Percentiles rank a stretch among this genome's conserved stretches.
These are phyloP conservation scores for Drosophila sechellia DNA, from an alignment of 1,140 invertebrate species.

Conservation along the genomic window DNA sequence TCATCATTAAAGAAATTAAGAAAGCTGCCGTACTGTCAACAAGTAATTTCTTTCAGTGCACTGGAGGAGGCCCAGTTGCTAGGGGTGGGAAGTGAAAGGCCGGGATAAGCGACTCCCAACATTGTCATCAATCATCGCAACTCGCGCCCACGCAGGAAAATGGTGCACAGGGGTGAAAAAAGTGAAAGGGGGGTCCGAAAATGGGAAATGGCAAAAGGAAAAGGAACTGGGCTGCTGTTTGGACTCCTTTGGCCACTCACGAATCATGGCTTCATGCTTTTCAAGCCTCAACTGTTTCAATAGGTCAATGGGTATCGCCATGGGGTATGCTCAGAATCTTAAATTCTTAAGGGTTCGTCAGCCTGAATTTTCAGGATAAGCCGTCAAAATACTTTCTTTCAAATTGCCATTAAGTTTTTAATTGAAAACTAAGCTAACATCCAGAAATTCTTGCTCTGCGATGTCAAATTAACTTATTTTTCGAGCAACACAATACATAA, in stretches of 20 bases:
- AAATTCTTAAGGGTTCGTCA: not conserved
- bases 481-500: too few relatives aligned
- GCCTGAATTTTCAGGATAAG: too few relatives aligned
- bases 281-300: slow-evolving; percentile 37
- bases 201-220: slow-evolving; percentile 1
- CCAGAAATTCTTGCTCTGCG: too few relatives aligned
- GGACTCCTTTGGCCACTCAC: slow-evolving; percentile 29
- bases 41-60: not conserved
- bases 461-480: too few relatives aligned
- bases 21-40: too few relatives aligned
- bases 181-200: not conserved
- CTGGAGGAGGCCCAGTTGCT: not conserved
- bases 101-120: slow-evolving; percentile 46
- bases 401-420: not conserved
- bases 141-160: slow-evolving; percentile 49
- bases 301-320: slow-evolving; percentile 21
- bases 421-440: too few relatives aligned
- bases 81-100: slow-evolving; percentile 12
- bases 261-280: slow-evolving; percentile 35
- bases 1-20: too few relatives aligned
- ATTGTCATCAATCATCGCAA: slow-evolving; percentile 57
- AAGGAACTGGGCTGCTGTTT: slow-evolving; percentile 21
- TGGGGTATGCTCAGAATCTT: not conserved
- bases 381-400: not conserved
- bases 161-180: slow-evolving; percentile 14